Percentiles rank a stretch among this genome's conserved stretches.
Conservation (phyloP, 2,113 vertebrate genomes). For the Cnemophilus loriae region DNA sequence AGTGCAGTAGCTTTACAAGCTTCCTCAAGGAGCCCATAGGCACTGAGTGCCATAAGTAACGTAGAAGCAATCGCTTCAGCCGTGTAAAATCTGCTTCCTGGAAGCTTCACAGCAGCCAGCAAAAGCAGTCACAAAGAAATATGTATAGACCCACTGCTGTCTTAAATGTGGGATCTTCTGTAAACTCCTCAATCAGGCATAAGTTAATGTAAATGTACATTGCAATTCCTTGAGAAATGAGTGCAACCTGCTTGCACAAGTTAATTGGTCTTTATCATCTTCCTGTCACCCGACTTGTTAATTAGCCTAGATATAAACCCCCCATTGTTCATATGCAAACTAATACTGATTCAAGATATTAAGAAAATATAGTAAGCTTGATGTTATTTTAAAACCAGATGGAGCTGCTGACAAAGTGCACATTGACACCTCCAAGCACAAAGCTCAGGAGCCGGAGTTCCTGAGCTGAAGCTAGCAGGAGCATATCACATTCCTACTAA, state of each 20-base stretch:
- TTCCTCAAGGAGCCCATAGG: neutral
- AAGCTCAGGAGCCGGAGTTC: neutral
- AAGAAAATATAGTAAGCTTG: neutral
- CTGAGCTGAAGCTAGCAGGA: neutral
- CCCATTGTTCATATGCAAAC: neutral
- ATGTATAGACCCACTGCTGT: neutral
- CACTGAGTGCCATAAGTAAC: neutral
- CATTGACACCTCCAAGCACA: neutral
- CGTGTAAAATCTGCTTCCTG: neutral
- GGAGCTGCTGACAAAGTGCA: neutral
- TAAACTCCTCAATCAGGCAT: neutral
- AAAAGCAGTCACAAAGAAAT: neutral
- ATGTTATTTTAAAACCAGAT: neutral
- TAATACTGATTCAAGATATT: neutral
- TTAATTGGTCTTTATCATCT: neutral
- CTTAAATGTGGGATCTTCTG: neutral
- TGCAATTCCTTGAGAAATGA: neutral
- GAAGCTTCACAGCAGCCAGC: neutral
- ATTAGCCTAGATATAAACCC: neutral
- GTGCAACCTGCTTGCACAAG: neutral
- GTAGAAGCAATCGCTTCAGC: neutral
- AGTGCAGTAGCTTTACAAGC: neutral
- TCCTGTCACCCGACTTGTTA: neutral
- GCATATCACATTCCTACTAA: accelerated
- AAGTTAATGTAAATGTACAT: neutral